A percentile compares a stretch with the other conserved stretches of the same genome.
phyloP scores from a whole-genome alignment of 2,888 invertebrate species.

The Argynnis bischoffii region DNA sequence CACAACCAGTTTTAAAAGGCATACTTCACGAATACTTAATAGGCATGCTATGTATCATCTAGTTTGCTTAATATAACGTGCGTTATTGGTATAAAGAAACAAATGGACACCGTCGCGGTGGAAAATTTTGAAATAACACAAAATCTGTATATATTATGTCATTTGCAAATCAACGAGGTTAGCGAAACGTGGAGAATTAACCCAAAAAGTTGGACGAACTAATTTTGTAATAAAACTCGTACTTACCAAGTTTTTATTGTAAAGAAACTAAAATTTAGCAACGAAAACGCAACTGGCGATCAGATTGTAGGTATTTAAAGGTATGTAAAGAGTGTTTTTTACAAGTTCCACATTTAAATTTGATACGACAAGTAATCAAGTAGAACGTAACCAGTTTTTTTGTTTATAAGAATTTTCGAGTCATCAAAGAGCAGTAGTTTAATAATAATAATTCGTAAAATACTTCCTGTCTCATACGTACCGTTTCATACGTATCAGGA shows the following conservation, averaged over 20 bases:
- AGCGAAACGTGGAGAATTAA: conserved; percentile 23
- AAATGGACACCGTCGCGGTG: neutral
- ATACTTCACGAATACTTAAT: conserved; percentile 27
- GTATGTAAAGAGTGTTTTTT: conserved; percentile 16
- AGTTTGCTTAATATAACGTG: conserved; percentile 9
- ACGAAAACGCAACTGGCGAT: neutral
- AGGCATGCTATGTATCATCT: conserved; percentile 6
- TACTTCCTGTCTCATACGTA: conserved; percentile 40
- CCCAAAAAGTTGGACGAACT: conserved; percentile 15
- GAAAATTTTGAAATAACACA: conserved; percentile 11
- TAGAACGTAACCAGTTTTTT: conserved; percentile 35
- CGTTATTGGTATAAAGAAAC: neutral
- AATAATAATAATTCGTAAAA: conserved; percentile 36
- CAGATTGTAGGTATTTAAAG: conserved; percentile 1
- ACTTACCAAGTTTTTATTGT: conserved; percentile 9
- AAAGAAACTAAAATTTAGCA: neutral
- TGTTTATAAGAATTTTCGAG: conserved; percentile 30
- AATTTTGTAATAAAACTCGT: conserved; percentile 13
- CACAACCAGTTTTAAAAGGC: conserved; percentile 52
- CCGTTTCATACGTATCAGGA: conserved; percentile 34
- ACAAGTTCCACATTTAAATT: conserved; percentile 23
- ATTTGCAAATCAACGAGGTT: conserved; percentile 26
- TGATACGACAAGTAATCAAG: conserved; percentile 25
- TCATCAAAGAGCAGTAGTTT: conserved; percentile 43
- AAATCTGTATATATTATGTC: conserved; percentile 13